These are phyloP conservation scores for Molanna angustata DNA, from an alignment of 2,888 invertebrate genomes.

Conservation along the genomic window DNA sequence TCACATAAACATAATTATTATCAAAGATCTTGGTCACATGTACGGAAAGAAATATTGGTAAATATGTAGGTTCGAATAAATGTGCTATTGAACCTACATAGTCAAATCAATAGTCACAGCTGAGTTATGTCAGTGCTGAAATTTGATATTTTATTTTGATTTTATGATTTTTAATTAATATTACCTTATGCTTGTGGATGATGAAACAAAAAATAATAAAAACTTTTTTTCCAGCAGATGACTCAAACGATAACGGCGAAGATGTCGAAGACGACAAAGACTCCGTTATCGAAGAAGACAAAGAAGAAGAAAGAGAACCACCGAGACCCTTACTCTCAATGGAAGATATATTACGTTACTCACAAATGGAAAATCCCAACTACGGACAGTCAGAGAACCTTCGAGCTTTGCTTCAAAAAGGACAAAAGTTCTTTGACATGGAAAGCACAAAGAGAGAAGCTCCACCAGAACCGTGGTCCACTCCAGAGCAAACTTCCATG, in stretches of 20 bases:
- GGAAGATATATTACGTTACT: slow-evolving; percentile 59
- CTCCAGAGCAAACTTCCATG: slow-evolving; percentile 49
- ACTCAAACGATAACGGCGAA: slow-evolving; percentile 49
- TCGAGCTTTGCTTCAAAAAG: slow-evolving; percentile 50
- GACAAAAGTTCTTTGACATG: slow-evolving; percentile 39
- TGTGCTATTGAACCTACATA: too few relatives aligned
- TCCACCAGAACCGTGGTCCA: slow-evolving; percentile 42
- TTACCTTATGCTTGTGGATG: too few relatives aligned
- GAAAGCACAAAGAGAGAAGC: slow-evolving; percentile 33
- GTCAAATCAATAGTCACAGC: too few relatives aligned
- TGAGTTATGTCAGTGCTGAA: too few relatives aligned
- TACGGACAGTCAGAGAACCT: slow-evolving; percentile 47
- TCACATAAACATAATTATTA: too few relatives aligned
- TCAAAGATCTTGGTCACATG: too few relatives aligned
- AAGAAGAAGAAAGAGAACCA: slow-evolving; percentile 58
- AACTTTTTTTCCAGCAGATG: slow-evolving; percentile 40
- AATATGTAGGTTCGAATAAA: too few relatives aligned
- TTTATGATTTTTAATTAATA: too few relatives aligned
- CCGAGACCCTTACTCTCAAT: slow-evolving; percentile 56
- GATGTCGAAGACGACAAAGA: slow-evolving; percentile 57
- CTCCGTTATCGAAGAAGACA: slow-evolving; percentile 57
- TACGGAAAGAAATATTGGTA: too few relatives aligned
- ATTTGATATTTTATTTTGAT: too few relatives aligned
- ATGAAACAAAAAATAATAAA: too few relatives aligned
- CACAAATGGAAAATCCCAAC: slow-evolving; percentile 47